A percentile compares a stretch with the other conserved stretches of the same genome.
phyloP scores from a whole-genome alignment of 2,888 invertebrate genomes.

The Thera britannica region DNA sequence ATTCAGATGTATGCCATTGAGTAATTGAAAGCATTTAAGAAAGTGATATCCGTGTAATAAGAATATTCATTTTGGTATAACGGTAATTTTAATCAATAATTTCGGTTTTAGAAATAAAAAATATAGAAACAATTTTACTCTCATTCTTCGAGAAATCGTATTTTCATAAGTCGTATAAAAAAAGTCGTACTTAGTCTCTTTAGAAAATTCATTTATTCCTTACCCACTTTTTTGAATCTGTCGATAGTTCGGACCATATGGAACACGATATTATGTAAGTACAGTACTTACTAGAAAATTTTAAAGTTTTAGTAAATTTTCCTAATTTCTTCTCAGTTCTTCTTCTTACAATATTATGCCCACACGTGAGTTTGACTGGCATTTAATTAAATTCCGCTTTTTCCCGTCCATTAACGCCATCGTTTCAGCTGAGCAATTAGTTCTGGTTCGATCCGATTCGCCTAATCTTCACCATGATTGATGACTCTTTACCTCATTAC shows the following conservation, averaged over 20 bases:
- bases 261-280: no score
- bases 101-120: no score
- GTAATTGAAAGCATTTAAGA: conserved; percentile 62
- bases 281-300: no score
- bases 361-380: conserved; percentile 48
- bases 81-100: no score
- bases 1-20: conserved; percentile 57
- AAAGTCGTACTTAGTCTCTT: no score
- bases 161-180: no score
- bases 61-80: neutral
- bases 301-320: no score
- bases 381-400: conserved; percentile 67
- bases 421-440: conserved; percentile 74
- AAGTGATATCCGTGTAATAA: conserved; percentile 48
- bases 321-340: neutral
- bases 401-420: conserved; percentile 67
- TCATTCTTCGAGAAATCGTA: no score
- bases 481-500: conserved; percentile 67
- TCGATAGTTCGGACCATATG: neutral
- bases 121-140: no score
- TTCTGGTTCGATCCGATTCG: conserved; percentile 57
- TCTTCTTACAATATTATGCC: conserved; percentile 3
- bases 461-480: conserved; percentile 72
- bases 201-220: no score
- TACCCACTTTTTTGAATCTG: neutral